phyloP scores from a whole-genome alignment of 2,888 invertebrate genomes.

The Eristalis pertinax region DNA sequence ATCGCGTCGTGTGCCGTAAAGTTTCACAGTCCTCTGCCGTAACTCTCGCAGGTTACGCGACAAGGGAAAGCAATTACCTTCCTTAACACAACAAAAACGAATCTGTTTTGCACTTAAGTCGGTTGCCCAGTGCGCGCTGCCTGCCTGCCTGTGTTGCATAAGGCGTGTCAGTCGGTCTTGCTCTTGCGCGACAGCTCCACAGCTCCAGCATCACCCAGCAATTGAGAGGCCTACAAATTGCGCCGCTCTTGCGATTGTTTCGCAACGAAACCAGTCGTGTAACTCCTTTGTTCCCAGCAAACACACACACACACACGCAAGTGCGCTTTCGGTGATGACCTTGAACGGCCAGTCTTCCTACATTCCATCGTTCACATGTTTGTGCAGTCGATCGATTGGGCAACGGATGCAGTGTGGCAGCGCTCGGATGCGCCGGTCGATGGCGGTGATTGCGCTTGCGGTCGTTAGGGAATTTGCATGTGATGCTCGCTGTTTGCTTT shows the following conservation, averaged over 20 bases:
- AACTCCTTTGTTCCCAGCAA: background rate
- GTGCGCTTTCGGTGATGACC: background rate
- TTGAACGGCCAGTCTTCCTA: background rate
- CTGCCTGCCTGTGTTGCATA: background rate
- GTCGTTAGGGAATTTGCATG: no score
- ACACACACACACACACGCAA: background rate
- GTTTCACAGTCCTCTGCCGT: conserved; percentile 13
- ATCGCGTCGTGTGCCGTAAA: background rate
- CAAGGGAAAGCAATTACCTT: conserved; percentile 7
- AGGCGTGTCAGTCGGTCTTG: background rate
- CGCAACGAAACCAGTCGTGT: background rate
- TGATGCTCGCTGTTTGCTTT: no score
- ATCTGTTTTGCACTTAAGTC: background rate
- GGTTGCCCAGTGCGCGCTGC: background rate
- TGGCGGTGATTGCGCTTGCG: no score
- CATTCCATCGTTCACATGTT: no score
- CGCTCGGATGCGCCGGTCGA: no score
- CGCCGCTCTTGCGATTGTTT: background rate
- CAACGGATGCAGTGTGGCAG: no score
- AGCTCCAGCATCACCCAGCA: background rate
- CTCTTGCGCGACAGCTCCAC: background rate
- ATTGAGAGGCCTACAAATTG: background rate
- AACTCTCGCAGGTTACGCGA: conserved; percentile 3
- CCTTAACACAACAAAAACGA: background rate
- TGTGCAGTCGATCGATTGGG: no score